Conservation (phyloP, 1,140 invertebrate genomes). For the Limonius californicus region DNA sequence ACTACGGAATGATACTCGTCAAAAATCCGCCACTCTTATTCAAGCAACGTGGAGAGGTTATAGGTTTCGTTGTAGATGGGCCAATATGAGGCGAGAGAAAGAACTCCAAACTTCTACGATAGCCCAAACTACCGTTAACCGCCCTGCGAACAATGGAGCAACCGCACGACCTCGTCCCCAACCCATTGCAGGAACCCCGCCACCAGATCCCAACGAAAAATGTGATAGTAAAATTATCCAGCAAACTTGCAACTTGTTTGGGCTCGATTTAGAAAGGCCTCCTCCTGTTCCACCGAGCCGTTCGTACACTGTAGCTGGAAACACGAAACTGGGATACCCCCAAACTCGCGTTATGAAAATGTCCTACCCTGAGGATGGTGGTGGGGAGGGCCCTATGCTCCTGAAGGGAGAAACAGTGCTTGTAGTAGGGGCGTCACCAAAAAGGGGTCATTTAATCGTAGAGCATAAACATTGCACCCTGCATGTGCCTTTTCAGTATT, state of each 20-base stretch:
- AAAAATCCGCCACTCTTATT: constrained; percentile 71
- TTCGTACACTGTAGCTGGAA: constrained; percentile 84
- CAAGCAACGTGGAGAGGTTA: constrained; percentile 81
- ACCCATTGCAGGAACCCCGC: constrained; percentile 82
- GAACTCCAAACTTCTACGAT: constrained; percentile 38
- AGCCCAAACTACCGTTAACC: constrained; percentile 19
- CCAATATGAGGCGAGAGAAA: constrained; percentile 54
- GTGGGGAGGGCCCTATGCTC: constrained; percentile 55
- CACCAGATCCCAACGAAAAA: constrained; percentile 69
- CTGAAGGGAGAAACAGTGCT: constrained; percentile 78
- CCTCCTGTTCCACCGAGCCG: constrained; percentile 86
- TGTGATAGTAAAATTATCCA: constrained; percentile 84
- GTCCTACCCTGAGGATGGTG: constrained; percentile 67
- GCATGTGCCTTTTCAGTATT: constrained; percentile 83
- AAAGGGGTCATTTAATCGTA: constrained; percentile 77
- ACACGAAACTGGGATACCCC: constrained; percentile 89
- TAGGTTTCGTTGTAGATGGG: constrained; percentile 67
- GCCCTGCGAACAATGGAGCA: constrained; percentile 27
- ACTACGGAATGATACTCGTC: constrained; percentile 69
- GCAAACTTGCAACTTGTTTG: constrained; percentile 85
- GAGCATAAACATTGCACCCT: constrained; percentile 75
- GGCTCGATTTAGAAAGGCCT: constrained; percentile 83
- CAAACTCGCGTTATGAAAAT: constrained; percentile 88
- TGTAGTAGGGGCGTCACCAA: constrained; percentile 75
- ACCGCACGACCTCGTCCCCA: constrained; percentile 72